Evolutionary conservation across 2,113 vertebrate species (phyloP), one percentile per base, ranked within the genome.

Genomic region (Thamnaconus septentrionalis): DNA sequence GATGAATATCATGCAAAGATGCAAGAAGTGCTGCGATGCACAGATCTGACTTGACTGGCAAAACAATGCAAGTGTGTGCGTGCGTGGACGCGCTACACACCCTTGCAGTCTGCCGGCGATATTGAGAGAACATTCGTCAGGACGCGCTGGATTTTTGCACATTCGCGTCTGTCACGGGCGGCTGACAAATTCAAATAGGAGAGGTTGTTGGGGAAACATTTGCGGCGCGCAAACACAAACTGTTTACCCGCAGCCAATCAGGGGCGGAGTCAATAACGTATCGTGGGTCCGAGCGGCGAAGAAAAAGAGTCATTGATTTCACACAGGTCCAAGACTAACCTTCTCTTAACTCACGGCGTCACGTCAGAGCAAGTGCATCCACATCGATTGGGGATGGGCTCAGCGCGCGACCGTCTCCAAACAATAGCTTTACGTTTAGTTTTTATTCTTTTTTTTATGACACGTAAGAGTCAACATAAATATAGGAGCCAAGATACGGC

Each of bases 1-100:
- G 71, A 85, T 79, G 60, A 75, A 80, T 72, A 51, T 49, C 60
- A 52, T 54, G 41, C 55, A 31, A 62, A 56, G 43, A 61, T 58
- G 70, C 53, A 64, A 50, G 8, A 50, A 50, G 5, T 55, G 62
- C 47, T 59, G 61, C 1, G n/a, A 7, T 50, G 51, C 41, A 57
- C 58, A 51, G 69, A 64, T 69, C 46, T 76, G 69, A 58, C 55
- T 54, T 67, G 62, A 56, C 54, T 44, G 18, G 31, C 59, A 62
- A 72, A 71, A 81, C 72, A 79, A 70, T 53, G 43, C 10, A 56
- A 8, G 12, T 6, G 43, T 63, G 8, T 46, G 8, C 5, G 18
- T 31, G 18, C 18, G 18, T 31, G 18, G 18, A 2, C 18, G 18
- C 18, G 18, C 18, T 7, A 11, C 41, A 46, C 7, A 18, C 47